phyloP scores from a whole-genome alignment of 1,140 invertebrate species.

The Drosophila serrata region DNA sequence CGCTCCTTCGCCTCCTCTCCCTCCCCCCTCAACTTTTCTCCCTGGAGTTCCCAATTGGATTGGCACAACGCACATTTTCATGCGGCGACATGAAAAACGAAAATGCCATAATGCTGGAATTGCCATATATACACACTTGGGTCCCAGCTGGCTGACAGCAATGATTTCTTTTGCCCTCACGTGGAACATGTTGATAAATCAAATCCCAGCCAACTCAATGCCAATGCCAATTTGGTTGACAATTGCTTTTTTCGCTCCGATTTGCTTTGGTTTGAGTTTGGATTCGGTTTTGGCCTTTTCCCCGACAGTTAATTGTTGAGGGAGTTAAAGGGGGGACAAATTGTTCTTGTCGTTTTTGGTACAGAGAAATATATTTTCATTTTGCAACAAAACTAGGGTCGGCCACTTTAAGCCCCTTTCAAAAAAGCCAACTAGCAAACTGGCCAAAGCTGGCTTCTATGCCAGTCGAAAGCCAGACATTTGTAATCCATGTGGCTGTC shows the following conservation, averaged over 20 bases:
- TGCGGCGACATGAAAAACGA: constrained; percentile 75
- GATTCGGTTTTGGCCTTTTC: not conserved
- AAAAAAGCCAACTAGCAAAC: constrained; percentile 28
- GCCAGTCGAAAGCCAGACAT: constrained; percentile 45
- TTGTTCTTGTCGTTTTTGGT: not conserved
- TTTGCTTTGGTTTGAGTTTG: constrained; percentile 16
- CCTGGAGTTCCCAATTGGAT: constrained; percentile 45
- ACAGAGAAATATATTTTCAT: constrained; percentile 22
- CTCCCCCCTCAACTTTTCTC: not conserved
- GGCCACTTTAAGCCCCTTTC: constrained; percentile 40
- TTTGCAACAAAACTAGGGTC: constrained; percentile 21
- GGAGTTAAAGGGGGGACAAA: too few species aligned
- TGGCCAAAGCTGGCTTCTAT: constrained; percentile 22
- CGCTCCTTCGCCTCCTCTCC: constrained; percentile 18
- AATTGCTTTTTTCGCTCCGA: constrained; percentile 57
- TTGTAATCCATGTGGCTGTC: constrained; percentile 54
- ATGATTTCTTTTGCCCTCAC: constrained; percentile 62
- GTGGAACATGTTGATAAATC: constrained; percentile 82
- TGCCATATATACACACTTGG: constrained; percentile 33
- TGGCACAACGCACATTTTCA: constrained; percentile 75
- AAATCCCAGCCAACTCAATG: constrained; percentile 80
- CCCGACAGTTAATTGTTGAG: constrained; percentile 65
- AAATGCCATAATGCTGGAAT: constrained; percentile 72
- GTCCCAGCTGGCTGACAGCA: constrained; percentile 73
- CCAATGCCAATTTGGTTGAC: constrained; percentile 81